Evolutionary conservation across 2,113 vertebrate genomes (phyloP).

Genomic region (Perca fluviatilis): DNA sequence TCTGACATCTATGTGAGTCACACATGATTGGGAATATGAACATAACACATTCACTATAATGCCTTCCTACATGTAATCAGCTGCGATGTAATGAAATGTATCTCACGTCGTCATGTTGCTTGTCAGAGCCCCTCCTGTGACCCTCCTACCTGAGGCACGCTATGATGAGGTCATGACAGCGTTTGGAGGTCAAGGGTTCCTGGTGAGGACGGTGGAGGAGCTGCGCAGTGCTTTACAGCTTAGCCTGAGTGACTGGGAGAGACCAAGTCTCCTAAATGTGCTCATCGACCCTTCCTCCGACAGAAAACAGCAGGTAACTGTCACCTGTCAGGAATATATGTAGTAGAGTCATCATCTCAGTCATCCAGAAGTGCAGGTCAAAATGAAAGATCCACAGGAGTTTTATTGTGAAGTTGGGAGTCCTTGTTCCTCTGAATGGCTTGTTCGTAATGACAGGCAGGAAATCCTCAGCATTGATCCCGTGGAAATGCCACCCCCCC

Average conservation of each 20-base stretch:
- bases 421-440: not conserved
- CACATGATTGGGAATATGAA: not conserved
- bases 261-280: constrained; percentile 93
- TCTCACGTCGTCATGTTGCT: not conserved
- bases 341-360: not conserved
- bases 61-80: not conserved
- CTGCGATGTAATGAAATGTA: not conserved
- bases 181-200: constrained; percentile 94
- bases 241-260: constrained; percentile 85
- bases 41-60: not conserved
- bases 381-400: not conserved
- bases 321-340: not conserved
- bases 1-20: constrained; percentile 84
- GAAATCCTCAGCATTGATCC: not conserved
- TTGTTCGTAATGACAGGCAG: not conserved
- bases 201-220: constrained; percentile 91
- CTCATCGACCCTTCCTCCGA: constrained; percentile 92
- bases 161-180: constrained; percentile 94
- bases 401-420: not conserved
- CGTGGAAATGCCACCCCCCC: constrained; percentile 24
- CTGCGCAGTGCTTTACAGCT: constrained; percentile 85
- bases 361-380: not conserved
- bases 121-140: constrained; percentile 89
- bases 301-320: constrained; percentile 92
- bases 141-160: constrained; percentile 91